A percentile compares a stretch with the other conserved stretches of the same genome.
Evolutionary conservation across 1,140 invertebrate species (phyloP).

Genomic region (Alviniconcha marisindica): DNA sequence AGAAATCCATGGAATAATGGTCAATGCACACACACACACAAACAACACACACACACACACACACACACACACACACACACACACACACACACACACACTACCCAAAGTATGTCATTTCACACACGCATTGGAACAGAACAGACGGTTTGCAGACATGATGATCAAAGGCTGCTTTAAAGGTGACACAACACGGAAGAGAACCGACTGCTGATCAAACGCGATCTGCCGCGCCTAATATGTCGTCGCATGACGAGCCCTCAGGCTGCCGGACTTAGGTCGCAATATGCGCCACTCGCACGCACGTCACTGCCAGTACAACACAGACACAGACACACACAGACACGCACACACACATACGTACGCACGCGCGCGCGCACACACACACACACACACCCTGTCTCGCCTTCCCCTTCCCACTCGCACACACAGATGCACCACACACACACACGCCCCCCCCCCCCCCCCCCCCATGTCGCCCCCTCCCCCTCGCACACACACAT

Average conservation of each 20-base stretch:
- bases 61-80: too few relatives aligned
- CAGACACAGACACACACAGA: neutral
- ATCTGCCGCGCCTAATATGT: constrained; percentile 29
- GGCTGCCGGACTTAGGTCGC: neutral
- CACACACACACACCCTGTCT: neutral
- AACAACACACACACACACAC: too few relatives aligned
- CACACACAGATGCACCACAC: too few relatives aligned
- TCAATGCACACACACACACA: too few relatives aligned
- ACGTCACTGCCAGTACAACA: neutral
- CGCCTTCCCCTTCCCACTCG: neutral
- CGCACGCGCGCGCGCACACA: neutral
- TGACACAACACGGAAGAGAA: neutral
- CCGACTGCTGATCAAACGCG: constrained; percentile 5
- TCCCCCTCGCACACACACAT: too few relatives aligned
- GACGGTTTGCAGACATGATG: too few relatives aligned
- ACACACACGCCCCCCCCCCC: too few relatives aligned
- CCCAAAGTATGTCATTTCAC: too few relatives aligned
- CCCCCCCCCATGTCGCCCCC: too few relatives aligned
- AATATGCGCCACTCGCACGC: neutral
- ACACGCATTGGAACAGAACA: too few relatives aligned
- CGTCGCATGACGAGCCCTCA: constrained; percentile 2
- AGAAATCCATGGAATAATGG: too few relatives aligned
- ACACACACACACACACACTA: too few relatives aligned
- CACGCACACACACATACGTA: neutral
- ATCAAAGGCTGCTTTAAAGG: neutral